Percentiles rank a stretch among this genome's conserved stretches.
phyloP scores from a whole-genome alignment of 1,140 invertebrate species.

The Nasonia giraulti region DNA sequence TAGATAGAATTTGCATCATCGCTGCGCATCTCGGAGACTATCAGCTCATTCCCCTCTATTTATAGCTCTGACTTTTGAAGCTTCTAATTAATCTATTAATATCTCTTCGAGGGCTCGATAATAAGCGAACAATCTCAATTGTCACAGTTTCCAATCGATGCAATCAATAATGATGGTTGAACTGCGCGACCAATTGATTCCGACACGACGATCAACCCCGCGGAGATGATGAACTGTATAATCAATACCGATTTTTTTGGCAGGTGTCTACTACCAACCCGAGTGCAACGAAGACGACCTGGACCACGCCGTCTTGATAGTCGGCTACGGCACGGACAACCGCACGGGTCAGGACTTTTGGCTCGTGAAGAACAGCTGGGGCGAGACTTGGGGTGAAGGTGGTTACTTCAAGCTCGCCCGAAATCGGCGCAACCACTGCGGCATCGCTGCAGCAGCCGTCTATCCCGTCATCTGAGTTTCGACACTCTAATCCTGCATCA shows the following conservation, averaged over 20 bases:
- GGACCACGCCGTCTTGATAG: conserved; percentile 92
- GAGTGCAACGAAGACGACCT: conserved; percentile 81
- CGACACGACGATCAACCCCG: too few relatives aligned
- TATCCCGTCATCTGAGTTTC: conserved; percentile 86
- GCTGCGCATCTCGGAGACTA: too few relatives aligned
- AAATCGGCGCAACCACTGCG: conserved; percentile 91
- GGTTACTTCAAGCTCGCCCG: conserved; percentile 94
- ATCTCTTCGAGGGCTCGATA: too few relatives aligned
- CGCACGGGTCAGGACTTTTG: conserved; percentile 81
- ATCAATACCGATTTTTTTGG: conserved; percentile 39
- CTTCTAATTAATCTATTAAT: too few relatives aligned
- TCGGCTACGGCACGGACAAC: conserved; percentile 85
- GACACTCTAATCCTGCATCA: neutral
- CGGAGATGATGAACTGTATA: too few relatives aligned
- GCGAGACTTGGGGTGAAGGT: conserved; percentile 85
- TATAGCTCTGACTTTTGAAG: too few relatives aligned
- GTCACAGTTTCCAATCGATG: too few relatives aligned
- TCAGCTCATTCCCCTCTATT: too few relatives aligned
- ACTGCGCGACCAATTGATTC: too few relatives aligned
- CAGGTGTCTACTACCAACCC: conserved; percentile 81
- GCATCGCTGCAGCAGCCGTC: conserved; percentile 87
- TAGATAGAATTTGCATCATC: too few relatives aligned
- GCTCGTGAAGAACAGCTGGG: conserved; percentile 92
- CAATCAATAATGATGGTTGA: too few relatives aligned
- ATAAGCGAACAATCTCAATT: too few relatives aligned